A percentile compares a stretch with the other conserved stretches of the same genome.
These are phyloP conservation scores for Trichogramma evanescens DNA, from an alignment of 2,888 invertebrate species.

Conservation along the genomic window DNA sequence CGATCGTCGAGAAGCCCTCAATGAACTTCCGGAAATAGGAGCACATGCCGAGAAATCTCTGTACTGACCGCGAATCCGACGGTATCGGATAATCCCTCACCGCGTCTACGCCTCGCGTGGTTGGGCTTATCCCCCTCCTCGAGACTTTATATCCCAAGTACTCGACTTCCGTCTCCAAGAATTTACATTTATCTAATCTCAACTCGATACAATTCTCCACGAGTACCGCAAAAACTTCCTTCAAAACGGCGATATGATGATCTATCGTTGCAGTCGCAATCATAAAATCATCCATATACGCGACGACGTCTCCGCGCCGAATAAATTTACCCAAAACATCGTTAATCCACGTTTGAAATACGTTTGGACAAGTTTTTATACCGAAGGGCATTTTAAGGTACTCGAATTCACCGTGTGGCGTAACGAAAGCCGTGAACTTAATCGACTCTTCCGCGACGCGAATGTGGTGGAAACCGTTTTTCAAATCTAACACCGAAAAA, in stretches of 20 bases:
- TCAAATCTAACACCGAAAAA: neutral
- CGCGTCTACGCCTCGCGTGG: neutral
- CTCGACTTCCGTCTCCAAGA: no score
- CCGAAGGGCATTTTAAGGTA: conserved; percentile 15
- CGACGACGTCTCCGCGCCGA: neutral
- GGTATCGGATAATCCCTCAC: neutral
- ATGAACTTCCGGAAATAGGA: neutral
- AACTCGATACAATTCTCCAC: no score
- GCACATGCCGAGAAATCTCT: neutral
- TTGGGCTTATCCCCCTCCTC: neutral
- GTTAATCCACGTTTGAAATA: conserved; percentile 5
- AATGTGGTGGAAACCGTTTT: conserved; percentile 13
- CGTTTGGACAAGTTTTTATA: conserved; percentile 4
- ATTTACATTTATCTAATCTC: no score
- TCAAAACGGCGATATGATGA: no score
- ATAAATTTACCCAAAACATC: conserved; percentile 4
- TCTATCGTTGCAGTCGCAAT: no score
- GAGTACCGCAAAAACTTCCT: no score
- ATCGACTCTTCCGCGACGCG: conserved; percentile 7
- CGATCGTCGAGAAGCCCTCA: neutral
- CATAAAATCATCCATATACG: no score
- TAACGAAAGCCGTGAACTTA: conserved; percentile 15
- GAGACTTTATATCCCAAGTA: no score
- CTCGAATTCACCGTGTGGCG: conserved; percentile 16
- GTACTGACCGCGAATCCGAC: neutral